Evolutionary conservation across 2,113 vertebrate genomes (phyloP).

Genomic region (Entelurus aequoreus): DNA sequence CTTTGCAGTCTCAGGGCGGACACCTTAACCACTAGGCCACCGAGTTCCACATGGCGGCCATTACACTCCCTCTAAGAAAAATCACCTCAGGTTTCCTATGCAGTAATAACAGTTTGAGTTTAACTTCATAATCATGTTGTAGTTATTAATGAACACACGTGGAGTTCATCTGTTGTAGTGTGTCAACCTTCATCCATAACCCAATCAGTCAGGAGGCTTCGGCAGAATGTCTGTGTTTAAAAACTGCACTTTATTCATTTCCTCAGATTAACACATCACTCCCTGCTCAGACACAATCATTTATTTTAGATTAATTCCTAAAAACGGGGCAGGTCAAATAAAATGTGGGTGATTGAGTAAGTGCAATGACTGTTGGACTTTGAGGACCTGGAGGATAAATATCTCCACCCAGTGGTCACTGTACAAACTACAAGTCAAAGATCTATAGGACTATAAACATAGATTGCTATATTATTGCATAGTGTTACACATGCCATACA

Average conservation of each 20-base stretch:
- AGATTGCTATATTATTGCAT: conserved; percentile 34
- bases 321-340: conserved; percentile 53
- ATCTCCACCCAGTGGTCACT: conserved; percentile 70
- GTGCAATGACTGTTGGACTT: conserved; percentile 11
- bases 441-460: conserved; percentile 1
- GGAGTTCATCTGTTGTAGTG: conserved; percentile 52
- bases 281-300: conserved; percentile 46
- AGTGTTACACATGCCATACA: conserved; percentile 28
- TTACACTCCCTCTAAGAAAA: conserved; percentile 23
- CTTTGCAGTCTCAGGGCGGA: too few species aligned
- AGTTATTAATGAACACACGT: conserved; percentile 58
- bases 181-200: conserved; percentile 52
- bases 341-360: conserved; percentile 27
- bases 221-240: conserved; percentile 40
- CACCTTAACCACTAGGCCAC: too few species aligned
- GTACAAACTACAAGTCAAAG: conserved; percentile 18
- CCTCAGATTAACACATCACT: conserved; percentile 49
- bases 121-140: conserved; percentile 53
- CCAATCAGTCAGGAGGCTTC: conserved; percentile 54
- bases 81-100: conserved; percentile 12
- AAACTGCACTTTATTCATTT: conserved; percentile 53
- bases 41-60: conserved; percentile 20
- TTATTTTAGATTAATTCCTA: conserved; percentile 54
- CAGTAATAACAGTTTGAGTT: conserved; percentile 24
- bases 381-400: conserved; percentile 48